A percentile compares a stretch with the other conserved stretches of the same genome.
These are phyloP conservation scores for Turdus rufiventris DNA, from an alignment of 2,113 vertebrate genomes.

Conservation along the genomic window DNA sequence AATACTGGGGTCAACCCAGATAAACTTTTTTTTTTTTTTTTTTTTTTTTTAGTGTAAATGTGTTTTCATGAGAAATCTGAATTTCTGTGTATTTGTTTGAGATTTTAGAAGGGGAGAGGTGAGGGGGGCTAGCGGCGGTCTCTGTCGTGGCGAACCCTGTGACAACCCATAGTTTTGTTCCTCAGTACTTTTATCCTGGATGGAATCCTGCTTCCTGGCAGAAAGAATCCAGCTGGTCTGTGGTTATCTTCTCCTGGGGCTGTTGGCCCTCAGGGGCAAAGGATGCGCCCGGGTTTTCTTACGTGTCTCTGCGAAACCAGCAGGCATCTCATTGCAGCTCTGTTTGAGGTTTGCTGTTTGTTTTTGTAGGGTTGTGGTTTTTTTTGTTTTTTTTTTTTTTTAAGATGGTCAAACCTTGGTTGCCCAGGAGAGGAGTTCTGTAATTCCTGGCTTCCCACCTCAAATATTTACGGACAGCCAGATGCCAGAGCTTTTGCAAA, in stretches of 20 bases:
- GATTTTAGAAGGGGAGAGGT: background rate
- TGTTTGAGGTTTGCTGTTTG: background rate
- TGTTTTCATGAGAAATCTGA: background rate
- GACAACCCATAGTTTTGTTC: background rate
- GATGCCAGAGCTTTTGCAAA: background rate
- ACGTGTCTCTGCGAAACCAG: background rate
- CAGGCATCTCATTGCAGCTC: background rate
- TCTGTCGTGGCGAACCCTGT: fast-evolving
- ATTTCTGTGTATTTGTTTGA: background rate
- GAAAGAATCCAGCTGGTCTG: background rate
- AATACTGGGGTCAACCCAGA: background rate
- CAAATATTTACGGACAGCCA: constrained; percentile 9
- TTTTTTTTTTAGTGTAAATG: background rate
- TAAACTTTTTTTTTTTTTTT: background rate
- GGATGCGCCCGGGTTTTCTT: background rate
- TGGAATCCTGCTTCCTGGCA: background rate
- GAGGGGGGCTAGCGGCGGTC: fast-evolving
- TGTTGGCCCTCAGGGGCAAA: background rate
- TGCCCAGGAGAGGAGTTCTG: constrained; percentile 28
- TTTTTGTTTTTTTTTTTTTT: background rate
- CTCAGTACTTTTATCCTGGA: background rate
- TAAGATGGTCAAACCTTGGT: background rate
- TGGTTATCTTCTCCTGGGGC: background rate
- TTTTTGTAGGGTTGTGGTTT: background rate
- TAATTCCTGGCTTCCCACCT: constrained; percentile 5